Evolutionary conservation across 2,113 vertebrate genomes (phyloP), one percentile per base, ranked within the genome.

Genomic region (Pelodiscus sinensis): DNA sequence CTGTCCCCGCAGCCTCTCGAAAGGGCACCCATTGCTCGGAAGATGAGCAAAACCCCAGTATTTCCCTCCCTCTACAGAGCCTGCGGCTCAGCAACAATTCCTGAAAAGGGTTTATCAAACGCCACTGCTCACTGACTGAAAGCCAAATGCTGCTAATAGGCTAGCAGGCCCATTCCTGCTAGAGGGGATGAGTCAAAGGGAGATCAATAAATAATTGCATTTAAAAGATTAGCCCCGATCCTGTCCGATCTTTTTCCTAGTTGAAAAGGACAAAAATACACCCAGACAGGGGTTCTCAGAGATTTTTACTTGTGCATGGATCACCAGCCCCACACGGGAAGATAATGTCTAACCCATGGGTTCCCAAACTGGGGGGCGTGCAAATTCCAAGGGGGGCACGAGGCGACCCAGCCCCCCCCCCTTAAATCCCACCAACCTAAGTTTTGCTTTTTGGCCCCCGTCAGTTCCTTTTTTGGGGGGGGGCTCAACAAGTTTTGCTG

Each of bases 181-280:
- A 79, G 35, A 92, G 85, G 38, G 18, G 90, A 93, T 90, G 90
- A 92, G 55, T 88, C 85, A 50, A 84, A 87, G 25, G 14, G 73
- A 31, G 13, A 86, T 94, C 87, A 24, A 86, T 94, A 85, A 95
- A 86, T 24, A 95, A 92, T 79, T 73, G 62, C 86, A 91, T 73
- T 91, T 94, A 77, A 95, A 93, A 83, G 79, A 58, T 96, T 91
- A 96, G 86, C 38, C 55, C 77, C 91, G 73, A 50, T 84, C 85
- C 92, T 91, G 81, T 92, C 91, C 90, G 81, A n/a, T 94, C 81
- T 87, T 71, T 58, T 77, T 60, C 81, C 85, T 88, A 27, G 24
- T 90, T 83, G 94, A 93, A 88, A 88, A 60, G 55, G 87, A 81
- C 19, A 92, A 90, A 92, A 75, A 44, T 77, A 62, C 31, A 55